Percentiles rank a stretch among this genome's conserved stretches.
Evolutionary conservation across 2,797 vertebrate species (phyloP).

Genomic region (Hylomyscus alleni): DNA sequence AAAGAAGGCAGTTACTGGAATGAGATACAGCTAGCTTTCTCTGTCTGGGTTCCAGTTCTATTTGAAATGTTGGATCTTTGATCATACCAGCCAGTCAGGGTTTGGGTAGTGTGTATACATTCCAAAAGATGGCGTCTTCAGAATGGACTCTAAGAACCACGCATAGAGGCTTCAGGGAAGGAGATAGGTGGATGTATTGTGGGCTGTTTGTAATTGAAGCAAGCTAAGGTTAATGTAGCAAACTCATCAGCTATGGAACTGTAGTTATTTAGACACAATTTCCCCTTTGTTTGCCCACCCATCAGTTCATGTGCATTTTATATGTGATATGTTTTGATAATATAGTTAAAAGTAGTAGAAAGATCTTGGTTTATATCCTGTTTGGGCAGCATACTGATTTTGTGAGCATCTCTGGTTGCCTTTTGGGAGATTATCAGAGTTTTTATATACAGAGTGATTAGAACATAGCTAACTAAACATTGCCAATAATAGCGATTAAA

Average conservation of each 20-base stretch:
- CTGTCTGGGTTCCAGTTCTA: slow-evolving; percentile 3
- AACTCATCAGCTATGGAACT: background rate
- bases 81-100: background rate
- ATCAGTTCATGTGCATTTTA: background rate
- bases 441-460: slow-evolving; percentile 17
- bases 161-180: background rate
- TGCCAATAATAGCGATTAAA: background rate
- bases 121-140: slow-evolving; percentile 44
- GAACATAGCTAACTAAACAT: background rate
- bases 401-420: background rate
- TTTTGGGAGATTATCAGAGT: slow-evolving; percentile 37
- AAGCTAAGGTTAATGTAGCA: slow-evolving; percentile 7
- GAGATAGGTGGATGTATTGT: background rate
- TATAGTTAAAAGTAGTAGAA: background rate
- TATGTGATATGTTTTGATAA: background rate
- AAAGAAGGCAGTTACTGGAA: slow-evolving; percentile 8
- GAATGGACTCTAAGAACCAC: background rate
- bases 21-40: slow-evolving; percentile 43
- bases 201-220: background rate
- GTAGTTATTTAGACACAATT: slow-evolving; percentile 32
- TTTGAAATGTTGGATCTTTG: slow-evolving; percentile 29
- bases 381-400: background rate
- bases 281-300: background rate
- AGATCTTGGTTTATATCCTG: slow-evolving; percentile 18
- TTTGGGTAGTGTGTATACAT: slow-evolving; percentile 12